Conservation (phyloP, 2,797 vertebrate genomes). For the Parotocinclus haroldoi region DNA sequence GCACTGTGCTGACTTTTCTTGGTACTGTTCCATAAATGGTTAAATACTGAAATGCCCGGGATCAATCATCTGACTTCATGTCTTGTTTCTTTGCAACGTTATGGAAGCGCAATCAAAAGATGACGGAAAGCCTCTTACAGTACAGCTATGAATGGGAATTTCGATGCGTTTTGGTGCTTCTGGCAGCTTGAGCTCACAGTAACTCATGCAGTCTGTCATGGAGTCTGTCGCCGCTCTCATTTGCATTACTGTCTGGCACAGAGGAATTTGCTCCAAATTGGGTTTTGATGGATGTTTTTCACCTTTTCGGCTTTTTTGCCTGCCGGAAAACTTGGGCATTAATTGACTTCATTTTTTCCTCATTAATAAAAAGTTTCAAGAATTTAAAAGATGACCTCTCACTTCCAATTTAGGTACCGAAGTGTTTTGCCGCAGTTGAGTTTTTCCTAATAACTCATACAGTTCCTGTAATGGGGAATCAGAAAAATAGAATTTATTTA, state of each 20-base stretch:
- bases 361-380: too few relatives aligned
- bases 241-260: slow-evolving; percentile 10
- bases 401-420: too few relatives aligned
- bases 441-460: too few relatives aligned
- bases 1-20: not conserved
- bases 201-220: slow-evolving; percentile 3
- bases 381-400: too few relatives aligned
- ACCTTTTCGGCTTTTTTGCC: too few relatives aligned
- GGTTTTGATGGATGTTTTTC: slow-evolving; percentile 27
- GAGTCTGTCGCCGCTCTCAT: slow-evolving; percentile 15
- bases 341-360: too few relatives aligned
- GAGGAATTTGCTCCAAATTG: slow-evolving; percentile 16
- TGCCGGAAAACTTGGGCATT: too few relatives aligned
- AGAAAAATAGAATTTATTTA: too few relatives aligned
- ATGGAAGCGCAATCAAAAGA: slow-evolving; percentile 15
- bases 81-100: not conserved
- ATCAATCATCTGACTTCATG: slow-evolving; percentile 21
- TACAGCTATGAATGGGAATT: slow-evolving; percentile 8
- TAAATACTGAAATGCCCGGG: slow-evolving; percentile 6
- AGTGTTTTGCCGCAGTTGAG: too few relatives aligned
- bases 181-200: slow-evolving; percentile 26
- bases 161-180: slow-evolving; percentile 3
- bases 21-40: not conserved
- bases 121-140: slow-evolving; percentile 7
- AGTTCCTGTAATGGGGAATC: too few relatives aligned